Evolutionary conservation across 2,113 vertebrate genomes (phyloP).

Genomic region (Fulmarus glacialis): DNA sequence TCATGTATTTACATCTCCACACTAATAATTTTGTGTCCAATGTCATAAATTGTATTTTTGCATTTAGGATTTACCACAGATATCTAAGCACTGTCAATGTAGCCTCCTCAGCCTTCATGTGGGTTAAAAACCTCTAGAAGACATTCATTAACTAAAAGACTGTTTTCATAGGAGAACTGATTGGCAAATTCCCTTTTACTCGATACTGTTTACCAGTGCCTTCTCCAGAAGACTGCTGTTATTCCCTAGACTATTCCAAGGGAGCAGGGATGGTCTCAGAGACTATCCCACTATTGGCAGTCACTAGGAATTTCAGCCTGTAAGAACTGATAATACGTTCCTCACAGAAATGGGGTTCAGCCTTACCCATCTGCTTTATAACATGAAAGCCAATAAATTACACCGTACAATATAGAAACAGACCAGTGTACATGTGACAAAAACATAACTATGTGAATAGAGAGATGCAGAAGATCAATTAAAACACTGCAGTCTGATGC

Average conservation of each 20-base stretch:
- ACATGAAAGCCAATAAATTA: neutral
- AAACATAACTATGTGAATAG: neutral
- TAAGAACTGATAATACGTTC: neutral
- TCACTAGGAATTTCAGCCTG: neutral
- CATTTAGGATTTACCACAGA: neutral
- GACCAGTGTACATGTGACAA: neutral
- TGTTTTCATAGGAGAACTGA: neutral
- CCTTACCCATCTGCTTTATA: neutral
- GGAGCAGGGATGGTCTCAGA: neutral
- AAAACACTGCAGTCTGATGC: neutral
- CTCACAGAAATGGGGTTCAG: neutral
- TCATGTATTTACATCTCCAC: neutral
- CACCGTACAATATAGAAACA: neutral
- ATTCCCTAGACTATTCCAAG: neutral
- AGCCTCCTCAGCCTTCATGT: neutral
- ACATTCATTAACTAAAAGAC: constrained; percentile 28
- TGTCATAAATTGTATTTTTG: neutral
- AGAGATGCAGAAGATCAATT: neutral
- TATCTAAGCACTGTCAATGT: neutral
- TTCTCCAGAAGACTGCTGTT: neutral
- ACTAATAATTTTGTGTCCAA: neutral
- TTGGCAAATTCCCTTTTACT: constrained; percentile 40
- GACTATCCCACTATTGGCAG: neutral
- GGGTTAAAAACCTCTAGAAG: neutral
- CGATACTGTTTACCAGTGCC: neutral